Evolutionary conservation across 1,140 invertebrate species (phyloP), one percentile per base, ranked within the genome.

Genomic region (Heliconius congener): DNA sequence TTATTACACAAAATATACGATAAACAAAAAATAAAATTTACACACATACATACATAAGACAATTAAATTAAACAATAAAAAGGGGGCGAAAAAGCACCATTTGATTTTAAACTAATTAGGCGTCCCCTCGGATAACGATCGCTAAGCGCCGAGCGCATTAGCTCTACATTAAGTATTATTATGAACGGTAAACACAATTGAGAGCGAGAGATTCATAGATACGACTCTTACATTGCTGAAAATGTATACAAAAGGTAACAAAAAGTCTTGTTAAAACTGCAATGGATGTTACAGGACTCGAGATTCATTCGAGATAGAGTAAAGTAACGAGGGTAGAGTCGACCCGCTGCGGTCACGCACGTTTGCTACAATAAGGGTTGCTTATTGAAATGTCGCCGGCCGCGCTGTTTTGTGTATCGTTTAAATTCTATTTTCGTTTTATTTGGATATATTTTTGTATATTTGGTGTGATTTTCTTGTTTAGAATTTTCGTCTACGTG

Each of bases 101-200:
- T 87, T 90, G 87, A 91, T 90, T 88, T 82, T 83, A 84, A 87
- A 88, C 86, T 90, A 90, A 90, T 90, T 89, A 89, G 85, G 82
- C 86, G 84, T 85, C 83, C 82, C 84, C 83, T 78, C 66, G 74
- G 81, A 83, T 84, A 86, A 82, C 76, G 82, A 83, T 80, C 80
- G 84, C 85, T 86, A 87, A 88, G 81, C 82, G 83, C 57, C 78
- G 76, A 78, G 79, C 83, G 83, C 83, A 82, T 77, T 77, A 77
- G 76, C 76, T 77, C 46, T 42, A 71, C 76, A 77, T 82, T 81
- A 81, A 73, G 82, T 73, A 83, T 60, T 77, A 82, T 85, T 83
- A 83, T 83, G 82, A 78, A 74, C 78, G 72, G 71, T 76, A 42
- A 52, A 78, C 57, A 82, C 71, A 80, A 83, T 81, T 30, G 57